Evolutionary conservation across 2,888 invertebrate genomes (phyloP).

Genomic region (Caenorhabditis zanzibari): DNA sequence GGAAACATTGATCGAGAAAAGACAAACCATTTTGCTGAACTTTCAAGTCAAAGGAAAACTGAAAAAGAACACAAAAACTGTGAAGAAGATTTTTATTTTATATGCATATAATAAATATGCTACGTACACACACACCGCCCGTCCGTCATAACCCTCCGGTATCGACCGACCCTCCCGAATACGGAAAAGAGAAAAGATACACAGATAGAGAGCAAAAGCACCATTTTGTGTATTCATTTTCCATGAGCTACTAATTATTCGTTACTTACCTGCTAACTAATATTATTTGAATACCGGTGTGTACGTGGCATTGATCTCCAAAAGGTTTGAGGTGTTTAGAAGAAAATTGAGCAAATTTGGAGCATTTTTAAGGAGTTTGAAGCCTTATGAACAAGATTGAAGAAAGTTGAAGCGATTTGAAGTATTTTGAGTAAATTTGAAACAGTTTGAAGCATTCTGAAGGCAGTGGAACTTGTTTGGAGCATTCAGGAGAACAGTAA

Average conservation of each 20-base stretch:
- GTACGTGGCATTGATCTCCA: too few relatives aligned
- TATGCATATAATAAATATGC: constrained; percentile 15
- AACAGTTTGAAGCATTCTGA: not conserved
- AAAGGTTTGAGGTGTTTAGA: too few relatives aligned
- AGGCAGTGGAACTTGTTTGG: too few relatives aligned
- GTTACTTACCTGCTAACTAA: too few relatives aligned
- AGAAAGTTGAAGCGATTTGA: not conserved
- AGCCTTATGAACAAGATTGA: not conserved
- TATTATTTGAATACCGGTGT: not conserved
- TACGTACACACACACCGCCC: constrained; percentile 5
- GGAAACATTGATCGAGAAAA: not conserved
- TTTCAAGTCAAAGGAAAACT: too few relatives aligned
- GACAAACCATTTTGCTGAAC: not conserved
- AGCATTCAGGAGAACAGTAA: not conserved
- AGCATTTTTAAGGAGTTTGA: not conserved
- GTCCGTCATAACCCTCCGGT: too few relatives aligned
- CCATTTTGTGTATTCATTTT: not conserved
- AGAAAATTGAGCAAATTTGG: not conserved
- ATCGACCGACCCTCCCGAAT: too few relatives aligned
- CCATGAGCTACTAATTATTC: not conserved
- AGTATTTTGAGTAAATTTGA: not conserved
- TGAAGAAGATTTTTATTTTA: constrained; percentile 2
- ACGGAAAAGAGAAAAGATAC: too few relatives aligned
- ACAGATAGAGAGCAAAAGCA: not conserved
- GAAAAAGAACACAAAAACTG: constrained; percentile 3